phyloP scores from a whole-genome alignment of 2,113 vertebrate species.

The Paralichthys olivaceus region DNA sequence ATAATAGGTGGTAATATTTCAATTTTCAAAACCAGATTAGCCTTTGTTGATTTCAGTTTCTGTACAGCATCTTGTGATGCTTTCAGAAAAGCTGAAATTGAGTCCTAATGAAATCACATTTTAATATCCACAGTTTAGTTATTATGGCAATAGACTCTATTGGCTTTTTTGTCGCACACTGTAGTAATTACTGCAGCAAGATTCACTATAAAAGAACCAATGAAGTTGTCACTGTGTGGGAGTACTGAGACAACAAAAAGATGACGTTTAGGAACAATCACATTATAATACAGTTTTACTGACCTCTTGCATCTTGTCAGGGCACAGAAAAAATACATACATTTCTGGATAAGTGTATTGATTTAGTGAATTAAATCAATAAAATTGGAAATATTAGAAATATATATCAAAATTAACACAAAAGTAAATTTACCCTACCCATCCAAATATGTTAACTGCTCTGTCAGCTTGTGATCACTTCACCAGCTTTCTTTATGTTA shows the following conservation, averaged over 20 bases:
- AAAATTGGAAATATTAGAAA: no score
- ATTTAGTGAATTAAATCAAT: no score
- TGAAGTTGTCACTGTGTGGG: not conserved
- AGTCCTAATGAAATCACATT: conserved; percentile 46
- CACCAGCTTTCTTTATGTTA: no score
- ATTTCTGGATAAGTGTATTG: no score
- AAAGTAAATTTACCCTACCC: no score
- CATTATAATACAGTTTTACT: not conserved
- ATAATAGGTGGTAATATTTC: conserved; percentile 71
- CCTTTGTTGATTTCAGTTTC: conserved; percentile 46
- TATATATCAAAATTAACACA: no score
- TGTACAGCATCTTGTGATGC: conserved; percentile 20
- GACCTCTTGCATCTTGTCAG: not conserved
- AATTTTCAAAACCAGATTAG: conserved; percentile 64
- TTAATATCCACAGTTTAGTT: conserved; percentile 39
- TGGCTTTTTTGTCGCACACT: not conserved
- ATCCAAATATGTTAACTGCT: no score
- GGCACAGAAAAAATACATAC: no score
- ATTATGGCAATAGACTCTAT: not conserved
- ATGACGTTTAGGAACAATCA: not conserved
- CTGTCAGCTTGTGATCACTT: no score
- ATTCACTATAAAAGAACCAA: not conserved
- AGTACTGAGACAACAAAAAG: not conserved
- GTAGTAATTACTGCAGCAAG: conserved; percentile 7
- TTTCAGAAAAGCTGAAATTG: conserved; percentile 33